phyloP scores from a whole-genome alignment of 2,888 invertebrate genomes.

The Cosmopolites sordidus region DNA sequence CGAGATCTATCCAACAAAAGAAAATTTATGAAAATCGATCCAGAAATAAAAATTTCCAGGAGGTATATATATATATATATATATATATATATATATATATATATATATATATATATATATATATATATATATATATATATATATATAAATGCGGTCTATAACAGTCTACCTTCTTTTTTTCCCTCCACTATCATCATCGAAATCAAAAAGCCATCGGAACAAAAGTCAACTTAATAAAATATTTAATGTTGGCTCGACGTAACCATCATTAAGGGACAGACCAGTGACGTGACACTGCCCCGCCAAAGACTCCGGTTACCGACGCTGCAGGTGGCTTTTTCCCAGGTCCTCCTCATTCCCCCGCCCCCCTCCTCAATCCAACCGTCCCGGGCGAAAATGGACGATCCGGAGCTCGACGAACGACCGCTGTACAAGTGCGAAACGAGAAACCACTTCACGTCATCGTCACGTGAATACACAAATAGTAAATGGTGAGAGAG shows the following conservation, averaged over 20 bases:
- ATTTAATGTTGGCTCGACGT: constrained; percentile 23
- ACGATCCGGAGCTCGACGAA: neutral
- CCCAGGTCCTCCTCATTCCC: neutral
- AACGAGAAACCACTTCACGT: neutral
- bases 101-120: too few species aligned
- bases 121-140: too few species aligned
- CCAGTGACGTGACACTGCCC: constrained; percentile 16
- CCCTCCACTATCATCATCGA: neutral
- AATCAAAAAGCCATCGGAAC: constrained; percentile 1
- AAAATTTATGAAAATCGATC: too few species aligned
- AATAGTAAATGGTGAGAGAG: neutral
- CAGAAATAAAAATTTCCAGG: too few species aligned
- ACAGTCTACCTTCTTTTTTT: too few species aligned
- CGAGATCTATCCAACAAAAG: too few species aligned
- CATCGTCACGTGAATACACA: constrained; percentile 4
- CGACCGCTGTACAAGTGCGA: neutral
- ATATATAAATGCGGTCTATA: too few species aligned
- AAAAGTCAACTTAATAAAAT: constrained; percentile 27
- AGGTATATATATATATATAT: too few species aligned
- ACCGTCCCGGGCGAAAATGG: neutral
- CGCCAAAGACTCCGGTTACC: neutral
- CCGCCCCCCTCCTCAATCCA: neutral
- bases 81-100: too few species aligned
- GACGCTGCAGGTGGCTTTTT: neutral
- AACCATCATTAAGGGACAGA: constrained; percentile 26